Conservation (phyloP, 2,113 vertebrate species). For the Ageneiosus marmoratus region DNA sequence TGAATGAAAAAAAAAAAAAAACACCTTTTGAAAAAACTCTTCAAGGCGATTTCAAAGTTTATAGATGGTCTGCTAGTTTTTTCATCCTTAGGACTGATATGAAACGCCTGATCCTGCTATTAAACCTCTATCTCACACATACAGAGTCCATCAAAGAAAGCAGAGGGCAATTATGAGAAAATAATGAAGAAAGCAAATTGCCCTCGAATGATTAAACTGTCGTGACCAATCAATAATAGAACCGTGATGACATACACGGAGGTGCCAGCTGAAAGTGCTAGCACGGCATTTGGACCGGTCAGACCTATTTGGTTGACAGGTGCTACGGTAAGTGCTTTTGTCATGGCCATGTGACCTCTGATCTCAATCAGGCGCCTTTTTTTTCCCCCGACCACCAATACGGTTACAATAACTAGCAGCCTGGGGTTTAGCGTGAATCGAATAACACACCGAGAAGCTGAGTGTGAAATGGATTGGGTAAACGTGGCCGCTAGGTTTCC, state of each 20-base stretch:
- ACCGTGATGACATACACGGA: conserved; percentile 49
- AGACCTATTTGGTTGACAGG: conserved; percentile 40
- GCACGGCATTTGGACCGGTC: conserved; percentile 23
- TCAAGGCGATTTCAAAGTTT: background rate
- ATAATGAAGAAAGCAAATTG: conserved; percentile 68
- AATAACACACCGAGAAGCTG: conserved; percentile 60
- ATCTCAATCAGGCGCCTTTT: conserved; percentile 68
- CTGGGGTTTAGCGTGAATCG: conserved; percentile 57
- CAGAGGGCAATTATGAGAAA: conserved; percentile 67
- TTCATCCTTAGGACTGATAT: background rate
- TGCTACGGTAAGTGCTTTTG: conserved; percentile 50
- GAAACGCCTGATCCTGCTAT: background rate
- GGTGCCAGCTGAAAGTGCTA: conserved; percentile 52
- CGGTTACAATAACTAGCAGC: conserved; percentile 42
- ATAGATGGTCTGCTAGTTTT: background rate
- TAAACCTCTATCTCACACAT: conserved; percentile 15
- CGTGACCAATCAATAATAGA: conserved; percentile 61
- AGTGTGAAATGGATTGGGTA: conserved; percentile 65
- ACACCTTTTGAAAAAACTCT: background rate
- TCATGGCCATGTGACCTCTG: conserved; percentile 65
- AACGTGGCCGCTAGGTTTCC: conserved; percentile 52
- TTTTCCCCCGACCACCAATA: conserved; percentile 31
- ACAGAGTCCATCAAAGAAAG: conserved; percentile 20
- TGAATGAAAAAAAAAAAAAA: background rate
- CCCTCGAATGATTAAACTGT: conserved; percentile 58